These are phyloP conservation scores for Watsonalla binaria DNA, from an alignment of 2,888 invertebrate genomes.

Conservation along the genomic window DNA sequence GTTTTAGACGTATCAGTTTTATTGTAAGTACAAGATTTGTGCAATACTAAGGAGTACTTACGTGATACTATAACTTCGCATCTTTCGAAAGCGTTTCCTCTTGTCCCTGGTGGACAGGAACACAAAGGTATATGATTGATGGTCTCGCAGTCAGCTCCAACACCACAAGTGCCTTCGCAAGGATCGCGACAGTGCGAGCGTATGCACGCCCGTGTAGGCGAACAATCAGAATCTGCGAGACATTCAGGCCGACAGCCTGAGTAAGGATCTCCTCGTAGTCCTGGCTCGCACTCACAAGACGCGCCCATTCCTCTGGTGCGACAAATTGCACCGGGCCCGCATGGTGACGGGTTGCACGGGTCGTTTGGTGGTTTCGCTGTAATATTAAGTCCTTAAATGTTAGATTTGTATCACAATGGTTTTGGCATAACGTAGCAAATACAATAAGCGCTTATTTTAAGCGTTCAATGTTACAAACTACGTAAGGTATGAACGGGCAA, in stretches of 20 bases:
- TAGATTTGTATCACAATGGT: conserved; percentile 7
- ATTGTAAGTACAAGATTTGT: neutral
- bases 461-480: conserved; percentile 22
- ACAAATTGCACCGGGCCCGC: conserved; percentile 90
- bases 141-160: conserved; percentile 88
- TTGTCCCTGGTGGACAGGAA: conserved; percentile 85
- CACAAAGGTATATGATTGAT: conserved; percentile 84
- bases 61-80: conserved; percentile 71
- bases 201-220: conserved; percentile 88
- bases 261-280: conserved; percentile 87
- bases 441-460: conserved; percentile 42
- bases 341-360: conserved; percentile 92
- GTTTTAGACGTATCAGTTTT: too few relatives aligned
- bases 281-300: conserved; percentile 84
- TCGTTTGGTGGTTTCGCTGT: conserved; percentile 75
- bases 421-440: conserved; percentile 31
- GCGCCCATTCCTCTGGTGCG: conserved; percentile 83
- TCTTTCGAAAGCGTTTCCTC: conserved; percentile 82
- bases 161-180: conserved; percentile 88
- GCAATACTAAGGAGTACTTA: conserved; percentile 24
- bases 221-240: conserved; percentile 92
- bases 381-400: conserved; percentile 21
- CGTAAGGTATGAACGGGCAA: conserved; percentile 30
- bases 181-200: conserved; percentile 91
- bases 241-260: conserved; percentile 90